Base-by-base conservation (phyloP, 2,888 invertebrate species). In the Tachina grossa region DNA sequence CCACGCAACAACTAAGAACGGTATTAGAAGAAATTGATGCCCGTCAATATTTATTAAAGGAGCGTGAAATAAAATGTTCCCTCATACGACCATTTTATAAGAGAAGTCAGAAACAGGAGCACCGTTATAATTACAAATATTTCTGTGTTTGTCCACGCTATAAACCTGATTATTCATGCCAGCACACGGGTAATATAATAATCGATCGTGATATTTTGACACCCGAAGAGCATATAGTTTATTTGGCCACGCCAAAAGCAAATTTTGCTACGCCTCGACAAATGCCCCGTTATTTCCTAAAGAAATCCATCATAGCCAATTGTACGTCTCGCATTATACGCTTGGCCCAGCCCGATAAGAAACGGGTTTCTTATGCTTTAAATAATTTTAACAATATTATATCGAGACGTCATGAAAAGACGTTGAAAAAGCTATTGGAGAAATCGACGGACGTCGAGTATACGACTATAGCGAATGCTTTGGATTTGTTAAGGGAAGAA, bases 131-230 rank as follows among this genome's bases (percentile, higher is more conserved):
- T n/a, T 91, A 90, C 68, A 89, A 89, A 55, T 89, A 88, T 72
- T 87, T 87, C 10, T 92, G 89, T 66, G 84, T 89, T 19, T 90
- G 90, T 43, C 91, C 92, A 0, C 89, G 88, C 4, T 90, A 90
- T 66, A 87, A 88, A 49, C 88, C 89, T 0, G 88, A 89, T 74
- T 90, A 91, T 65, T 13, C 13, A 11, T 92, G 93, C 76, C 89
- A 90, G 69, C 92, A 92, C 79, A 87, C 88, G 0, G 92, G 90
- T 3, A 90, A 91, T 80, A 89, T 92, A 3, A 89, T 91, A 11
- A 88, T 92, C 31, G 91, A 92, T 76, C 89, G 92, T 11, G 91
- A 92, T 87, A 89, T 92, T 59, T 83, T 93, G 1, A 90, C 91
- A 0, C 87, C 89, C n/a, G 88, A 90, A 57, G 92, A 93, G 41